Conservation (phyloP, 2,888 invertebrate species). For the Melipona bicolor region DNA sequence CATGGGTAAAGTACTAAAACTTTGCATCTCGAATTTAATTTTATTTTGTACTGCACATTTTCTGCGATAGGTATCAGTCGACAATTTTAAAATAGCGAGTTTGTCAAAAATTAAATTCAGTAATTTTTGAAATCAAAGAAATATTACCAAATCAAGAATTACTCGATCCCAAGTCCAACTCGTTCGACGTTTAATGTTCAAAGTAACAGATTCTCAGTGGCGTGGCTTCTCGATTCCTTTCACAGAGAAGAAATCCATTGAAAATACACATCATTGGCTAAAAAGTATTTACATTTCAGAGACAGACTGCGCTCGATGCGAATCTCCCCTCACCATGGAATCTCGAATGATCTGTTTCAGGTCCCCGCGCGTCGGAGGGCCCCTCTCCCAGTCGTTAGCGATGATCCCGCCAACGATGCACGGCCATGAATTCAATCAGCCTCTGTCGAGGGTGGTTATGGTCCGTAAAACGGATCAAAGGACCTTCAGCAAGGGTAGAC, state of each 20-base stretch:
- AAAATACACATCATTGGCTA: too few species aligned
- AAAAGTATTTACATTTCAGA: background rate
- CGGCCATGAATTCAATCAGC: conserved; percentile 83
- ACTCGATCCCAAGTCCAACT: background rate
- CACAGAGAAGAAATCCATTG: background rate
- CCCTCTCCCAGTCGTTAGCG: conserved; percentile 81
- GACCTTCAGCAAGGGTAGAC: conserved; percentile 87
- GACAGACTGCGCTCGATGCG: background rate
- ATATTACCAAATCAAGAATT: background rate
- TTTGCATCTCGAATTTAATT: too few species aligned
- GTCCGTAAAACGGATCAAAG: conserved; percentile 89
- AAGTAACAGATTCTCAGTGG: background rate
- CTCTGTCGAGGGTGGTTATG: conserved; percentile 88
- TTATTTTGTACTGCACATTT: too few species aligned
- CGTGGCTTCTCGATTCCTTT: background rate
- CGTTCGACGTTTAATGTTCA: background rate
- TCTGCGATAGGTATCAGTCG: too few species aligned
- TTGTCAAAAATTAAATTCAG: too few species aligned
- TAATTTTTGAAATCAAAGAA: too few species aligned
- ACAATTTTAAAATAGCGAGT: too few species aligned
- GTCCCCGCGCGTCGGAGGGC: conserved; percentile 82
- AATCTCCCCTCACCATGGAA: background rate
- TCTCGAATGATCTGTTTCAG: conserved; percentile 63
- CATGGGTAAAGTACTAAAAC: too few species aligned
- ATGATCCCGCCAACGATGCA: conserved; percentile 84